These are phyloP conservation scores for Poeciliopsis retropinna DNA, from an alignment of 2,113 vertebrate species.

Conservation along the genomic window DNA sequence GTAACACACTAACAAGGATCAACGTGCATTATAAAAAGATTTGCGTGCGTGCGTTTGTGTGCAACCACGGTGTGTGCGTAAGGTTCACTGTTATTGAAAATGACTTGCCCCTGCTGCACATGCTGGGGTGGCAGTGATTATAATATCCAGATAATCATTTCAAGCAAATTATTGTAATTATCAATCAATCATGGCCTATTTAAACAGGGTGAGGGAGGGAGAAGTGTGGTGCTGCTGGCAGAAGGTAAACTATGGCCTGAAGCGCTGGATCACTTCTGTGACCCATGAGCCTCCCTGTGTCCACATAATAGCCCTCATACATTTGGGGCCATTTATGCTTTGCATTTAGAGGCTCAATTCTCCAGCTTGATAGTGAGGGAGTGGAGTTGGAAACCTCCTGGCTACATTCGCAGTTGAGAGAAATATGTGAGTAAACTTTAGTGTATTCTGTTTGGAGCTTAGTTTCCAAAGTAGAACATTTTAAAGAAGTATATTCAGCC, in stretches of 20 bases:
- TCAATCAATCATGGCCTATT: slow-evolving; percentile 90
- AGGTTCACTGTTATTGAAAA: slow-evolving; percentile 78
- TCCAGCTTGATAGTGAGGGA: slow-evolving; percentile 58
- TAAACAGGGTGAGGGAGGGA: slow-evolving; percentile 68
- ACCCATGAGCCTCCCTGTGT: slow-evolving; percentile 86
- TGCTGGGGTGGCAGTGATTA: slow-evolving; percentile 76
- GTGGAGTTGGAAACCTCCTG: slow-evolving; percentile 10
- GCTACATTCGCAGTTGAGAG: slow-evolving; percentile 41
- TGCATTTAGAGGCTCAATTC: slow-evolving; percentile 75
- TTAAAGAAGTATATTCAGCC: background rate
- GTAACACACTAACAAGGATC: background rate
- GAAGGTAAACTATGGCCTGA: slow-evolving; percentile 74
- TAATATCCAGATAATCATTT: slow-evolving; percentile 95
- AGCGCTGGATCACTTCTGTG: slow-evolving; percentile 82
- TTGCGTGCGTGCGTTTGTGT: background rate
- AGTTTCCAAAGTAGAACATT: background rate
- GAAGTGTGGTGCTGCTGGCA: slow-evolving; percentile 60
- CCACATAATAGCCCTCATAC: slow-evolving; percentile 86
- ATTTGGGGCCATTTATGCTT: slow-evolving; percentile 83
- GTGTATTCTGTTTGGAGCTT: background rate
- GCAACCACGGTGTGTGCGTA: slow-evolving; percentile 83
- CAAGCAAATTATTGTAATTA: slow-evolving; percentile 96
- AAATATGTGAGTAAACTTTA: slow-evolving; percentile 38
- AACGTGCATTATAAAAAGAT: slow-evolving; percentile 4
- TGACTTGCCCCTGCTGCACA: slow-evolving; percentile 69